These are phyloP conservation scores for Silurus aristotelis DNA, from an alignment of 2,797 vertebrate genomes.

Conservation along the genomic window DNA sequence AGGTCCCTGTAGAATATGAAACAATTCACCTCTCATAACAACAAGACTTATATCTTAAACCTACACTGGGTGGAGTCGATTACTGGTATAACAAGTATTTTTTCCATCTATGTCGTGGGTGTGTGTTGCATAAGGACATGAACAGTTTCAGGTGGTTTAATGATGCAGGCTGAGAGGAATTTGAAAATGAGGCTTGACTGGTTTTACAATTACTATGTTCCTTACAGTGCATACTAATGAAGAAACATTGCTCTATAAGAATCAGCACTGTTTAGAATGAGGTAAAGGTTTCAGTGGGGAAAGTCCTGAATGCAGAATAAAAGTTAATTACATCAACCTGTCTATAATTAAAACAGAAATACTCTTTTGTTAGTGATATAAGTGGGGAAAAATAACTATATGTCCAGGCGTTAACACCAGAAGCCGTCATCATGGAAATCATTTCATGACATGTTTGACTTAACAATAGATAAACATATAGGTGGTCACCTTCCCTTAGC, in stretches of 20 bases:
- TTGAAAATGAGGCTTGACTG: conserved; percentile 46
- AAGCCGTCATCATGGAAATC: no score
- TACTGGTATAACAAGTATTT: conserved; percentile 70
- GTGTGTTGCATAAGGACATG: not conserved
- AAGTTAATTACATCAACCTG: not conserved
- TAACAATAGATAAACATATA: not conserved
- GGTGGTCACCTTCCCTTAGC: not conserved
- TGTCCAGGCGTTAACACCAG: no score
- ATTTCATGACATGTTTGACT: no score
- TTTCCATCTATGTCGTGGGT: conserved; percentile 45
- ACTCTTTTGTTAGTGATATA: no score
- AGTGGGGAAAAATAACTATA: no score
- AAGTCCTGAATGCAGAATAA: conserved; percentile 7
- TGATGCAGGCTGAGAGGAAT: conserved; percentile 36
- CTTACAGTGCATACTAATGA: not conserved
- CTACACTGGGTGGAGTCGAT: conserved; percentile 46
- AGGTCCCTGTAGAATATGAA: conserved; percentile 6
- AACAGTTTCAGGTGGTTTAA: conserved; percentile 26
- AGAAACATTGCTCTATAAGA: not conserved
- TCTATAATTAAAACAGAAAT: not conserved
- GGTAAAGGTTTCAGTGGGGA: not conserved
- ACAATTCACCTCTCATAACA: conserved; percentile 31
- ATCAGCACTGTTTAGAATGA: not conserved
- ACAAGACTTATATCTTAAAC: conserved; percentile 59
- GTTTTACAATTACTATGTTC: conserved; percentile 41